Conservation (phyloP, 1,140 invertebrate genomes). For the Melanaphis sacchari region DNA sequence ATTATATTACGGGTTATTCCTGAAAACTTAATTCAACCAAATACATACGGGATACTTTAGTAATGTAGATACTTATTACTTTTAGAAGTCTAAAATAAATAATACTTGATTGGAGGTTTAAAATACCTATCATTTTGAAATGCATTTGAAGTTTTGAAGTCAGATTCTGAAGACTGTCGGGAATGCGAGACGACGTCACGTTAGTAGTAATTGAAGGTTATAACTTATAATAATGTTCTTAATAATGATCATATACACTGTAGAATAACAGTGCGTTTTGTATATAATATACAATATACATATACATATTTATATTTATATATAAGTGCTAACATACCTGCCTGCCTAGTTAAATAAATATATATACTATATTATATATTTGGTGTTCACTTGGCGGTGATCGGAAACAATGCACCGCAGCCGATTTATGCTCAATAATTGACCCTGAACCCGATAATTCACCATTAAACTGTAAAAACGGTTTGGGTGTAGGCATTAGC, state of each 20-base stretch:
- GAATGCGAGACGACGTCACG: conserved; percentile 31
- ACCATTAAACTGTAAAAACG: conserved; percentile 19
- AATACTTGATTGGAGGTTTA: not conserved
- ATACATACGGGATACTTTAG: too few relatives aligned
- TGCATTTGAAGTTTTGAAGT: not conserved
- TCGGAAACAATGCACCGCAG: conserved; percentile 30
- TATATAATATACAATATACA: not conserved
- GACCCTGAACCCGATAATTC: conserved; percentile 38
- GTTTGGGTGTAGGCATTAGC: not conserved
- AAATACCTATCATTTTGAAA: not conserved
- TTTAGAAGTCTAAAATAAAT: not conserved
- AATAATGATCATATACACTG: not conserved
- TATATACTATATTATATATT: not conserved
- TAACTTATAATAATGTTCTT: conserved; percentile 4
- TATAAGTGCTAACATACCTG: not conserved
- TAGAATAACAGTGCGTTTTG: not conserved
- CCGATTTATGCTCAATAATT: conserved; percentile 17
- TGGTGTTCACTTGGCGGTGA: not conserved
- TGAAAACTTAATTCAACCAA: too few relatives aligned
- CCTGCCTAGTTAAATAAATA: not conserved
- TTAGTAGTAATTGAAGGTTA: conserved; percentile 39
- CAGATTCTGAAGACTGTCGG: not conserved
- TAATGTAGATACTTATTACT: too few relatives aligned
- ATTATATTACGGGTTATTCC: too few relatives aligned
- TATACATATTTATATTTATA: not conserved